Evolutionary conservation across 2,113 vertebrate genomes (phyloP), one percentile per base, ranked within the genome.

Genomic region (Daubentonia madagascariensis): DNA sequence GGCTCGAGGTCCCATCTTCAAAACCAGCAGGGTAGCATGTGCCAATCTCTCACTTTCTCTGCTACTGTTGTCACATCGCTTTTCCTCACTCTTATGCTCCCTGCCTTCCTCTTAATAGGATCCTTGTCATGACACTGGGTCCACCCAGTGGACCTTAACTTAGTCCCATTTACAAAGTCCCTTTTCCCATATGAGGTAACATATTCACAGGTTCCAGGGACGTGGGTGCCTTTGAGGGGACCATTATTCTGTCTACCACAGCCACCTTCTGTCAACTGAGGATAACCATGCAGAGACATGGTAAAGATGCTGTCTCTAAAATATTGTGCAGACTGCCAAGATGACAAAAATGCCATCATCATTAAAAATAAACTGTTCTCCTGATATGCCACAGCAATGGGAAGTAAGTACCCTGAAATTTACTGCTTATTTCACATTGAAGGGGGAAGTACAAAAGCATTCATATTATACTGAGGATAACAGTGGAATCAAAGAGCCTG

Each of bases 291-390:
- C 40, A 63, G 73, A 96, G n/a, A 63, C 59, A 73, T 1, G 14
- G 50, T 16, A 40, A 92, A 67, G 45, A 92, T 28, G 40, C 13
- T 79, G 35, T 88, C 88, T 94, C 65, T 75, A 92, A 86, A 95
- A 84, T 52, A 85, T 23, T 35, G 18, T 72, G 35, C 6, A 37
- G 13, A 73, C 20, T 80, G 28, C 50, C 72, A 83, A 72, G 78
- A 80, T 22, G 65, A 90, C 61, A 76, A 89, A 85, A 96, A 73
- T 8, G 50, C 32, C 35, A 12, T 25, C 52, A 13, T 65, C 84
- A 61, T 67, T 48, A 81, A 91, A 92, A 80, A 79, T 45, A 93
- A 87, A 95, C 68, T 30, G 28, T 43, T 93, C 8, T 43, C 28
- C 67, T 85, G 76, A 89, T 43, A 57, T 9, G 6, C 8, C 28